Evolutionary conservation across 2,888 invertebrate species (phyloP).

Genomic region (Stenotaenia linearis): DNA sequence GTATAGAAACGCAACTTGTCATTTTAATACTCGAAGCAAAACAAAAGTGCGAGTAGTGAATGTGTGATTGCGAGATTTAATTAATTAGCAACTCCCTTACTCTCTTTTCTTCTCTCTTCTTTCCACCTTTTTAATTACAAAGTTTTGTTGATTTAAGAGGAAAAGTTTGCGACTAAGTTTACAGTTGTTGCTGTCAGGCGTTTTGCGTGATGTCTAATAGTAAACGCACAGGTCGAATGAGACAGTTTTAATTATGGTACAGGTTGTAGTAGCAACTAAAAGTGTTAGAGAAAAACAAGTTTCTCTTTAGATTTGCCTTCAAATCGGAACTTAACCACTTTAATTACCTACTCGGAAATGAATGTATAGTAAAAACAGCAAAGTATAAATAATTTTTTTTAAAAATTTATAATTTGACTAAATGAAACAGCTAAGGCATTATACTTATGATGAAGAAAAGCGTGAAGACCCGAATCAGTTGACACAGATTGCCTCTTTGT

Average conservation of each 20-base stretch:
- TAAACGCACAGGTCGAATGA: not conserved
- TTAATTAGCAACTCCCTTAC: not conserved
- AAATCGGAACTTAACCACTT: not conserved
- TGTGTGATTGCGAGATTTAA: constrained; percentile 8
- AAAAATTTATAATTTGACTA: not conserved
- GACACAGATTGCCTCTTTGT: not conserved
- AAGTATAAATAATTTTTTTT: not conserved
- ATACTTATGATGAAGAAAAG: not conserved
- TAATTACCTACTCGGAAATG: not conserved
- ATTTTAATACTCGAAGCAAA: not conserved
- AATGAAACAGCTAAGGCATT: not conserved
- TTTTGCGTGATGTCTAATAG: not conserved
- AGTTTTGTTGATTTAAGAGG: constrained; percentile 1
- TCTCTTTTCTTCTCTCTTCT: not conserved
- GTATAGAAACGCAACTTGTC: not conserved
- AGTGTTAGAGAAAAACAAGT: not conserved
- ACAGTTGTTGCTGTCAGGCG: not conserved
- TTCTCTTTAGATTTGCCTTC: not conserved
- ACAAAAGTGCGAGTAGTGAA: not conserved
- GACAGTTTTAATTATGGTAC: not conserved
- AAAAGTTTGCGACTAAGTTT: not conserved
- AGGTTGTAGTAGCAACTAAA: not conserved
- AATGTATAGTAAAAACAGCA: not conserved
- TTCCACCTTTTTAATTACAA: constrained; percentile 2
- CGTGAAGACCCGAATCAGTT: not conserved